Conservation (phyloP, 2,113 vertebrate genomes). For the Bubalus kerabau region DNA sequence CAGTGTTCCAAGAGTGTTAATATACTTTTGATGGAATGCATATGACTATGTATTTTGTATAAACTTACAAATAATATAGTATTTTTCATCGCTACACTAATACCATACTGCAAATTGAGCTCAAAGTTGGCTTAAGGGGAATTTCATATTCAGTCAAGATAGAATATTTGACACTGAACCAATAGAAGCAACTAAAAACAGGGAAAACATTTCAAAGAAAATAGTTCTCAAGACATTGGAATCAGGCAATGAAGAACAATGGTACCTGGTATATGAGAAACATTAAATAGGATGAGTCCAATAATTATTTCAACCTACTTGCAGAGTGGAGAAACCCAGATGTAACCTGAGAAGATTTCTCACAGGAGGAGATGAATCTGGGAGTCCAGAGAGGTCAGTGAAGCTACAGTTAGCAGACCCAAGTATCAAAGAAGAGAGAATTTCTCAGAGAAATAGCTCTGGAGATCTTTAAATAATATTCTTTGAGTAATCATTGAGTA, state of each 20-base stretch:
- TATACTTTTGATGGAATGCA: neutral
- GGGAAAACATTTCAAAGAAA: neutral
- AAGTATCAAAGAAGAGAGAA: neutral
- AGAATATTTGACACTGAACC: neutral
- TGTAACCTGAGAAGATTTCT: neutral
- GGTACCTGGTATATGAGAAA: neutral
- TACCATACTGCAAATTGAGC: neutral
- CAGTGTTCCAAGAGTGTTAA: neutral
- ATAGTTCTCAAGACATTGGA: neutral
- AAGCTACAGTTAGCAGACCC: neutral
- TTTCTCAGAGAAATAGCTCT: neutral
- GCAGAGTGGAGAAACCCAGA: neutral
- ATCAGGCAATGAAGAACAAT: neutral
- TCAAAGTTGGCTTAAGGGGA: neutral
- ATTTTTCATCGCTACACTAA: neutral
- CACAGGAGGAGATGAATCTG: neutral
- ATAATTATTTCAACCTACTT: neutral
- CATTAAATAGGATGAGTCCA: neutral
- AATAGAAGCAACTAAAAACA: neutral
- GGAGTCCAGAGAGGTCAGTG: neutral
- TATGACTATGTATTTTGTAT: neutral
- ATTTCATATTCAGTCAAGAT: neutral
- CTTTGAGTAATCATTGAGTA: neutral
- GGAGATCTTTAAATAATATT: neutral
- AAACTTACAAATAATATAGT: neutral